Percentiles rank a stretch among this genome's conserved stretches.
Evolutionary conservation across 2,113 vertebrate genomes (phyloP).

Genomic region (Psammodynastes pulverulentus): DNA sequence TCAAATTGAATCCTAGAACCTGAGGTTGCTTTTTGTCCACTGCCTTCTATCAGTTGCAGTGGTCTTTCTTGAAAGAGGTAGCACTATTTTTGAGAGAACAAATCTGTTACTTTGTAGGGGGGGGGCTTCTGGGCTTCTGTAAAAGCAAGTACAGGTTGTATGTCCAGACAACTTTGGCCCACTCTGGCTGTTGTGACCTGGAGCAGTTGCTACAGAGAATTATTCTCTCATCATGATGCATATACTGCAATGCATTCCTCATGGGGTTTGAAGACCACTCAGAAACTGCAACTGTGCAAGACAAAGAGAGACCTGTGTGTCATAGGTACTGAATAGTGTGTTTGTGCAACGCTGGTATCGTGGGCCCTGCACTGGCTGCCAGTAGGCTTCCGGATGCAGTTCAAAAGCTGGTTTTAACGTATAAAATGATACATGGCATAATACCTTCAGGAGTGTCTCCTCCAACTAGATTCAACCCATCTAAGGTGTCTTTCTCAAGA

Average conservation of each 20-base stretch:
- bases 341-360: background rate
- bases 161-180: background rate
- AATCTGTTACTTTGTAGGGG: background rate
- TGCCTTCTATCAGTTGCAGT: background rate
- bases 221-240: background rate
- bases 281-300: background rate
- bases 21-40: background rate
- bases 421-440: background rate
- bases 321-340: background rate
- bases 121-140: background rate
- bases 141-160: background rate
- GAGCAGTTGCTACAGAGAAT: background rate
- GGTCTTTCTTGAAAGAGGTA: background rate
- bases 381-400: background rate
- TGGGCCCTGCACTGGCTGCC: background rate
- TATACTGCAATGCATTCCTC: background rate
- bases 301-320: background rate
- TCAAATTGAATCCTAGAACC: background rate
- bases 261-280: background rate
- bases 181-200: background rate
- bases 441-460: background rate
- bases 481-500: background rate
- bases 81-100: background rate
- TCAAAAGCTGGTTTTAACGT: background rate
- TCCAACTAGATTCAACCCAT: background rate